Evolutionary conservation across 1,140 invertebrate species (phyloP), one percentile per base, ranked within the genome.

Genomic region (Drosophila nigromelanica): DNA sequence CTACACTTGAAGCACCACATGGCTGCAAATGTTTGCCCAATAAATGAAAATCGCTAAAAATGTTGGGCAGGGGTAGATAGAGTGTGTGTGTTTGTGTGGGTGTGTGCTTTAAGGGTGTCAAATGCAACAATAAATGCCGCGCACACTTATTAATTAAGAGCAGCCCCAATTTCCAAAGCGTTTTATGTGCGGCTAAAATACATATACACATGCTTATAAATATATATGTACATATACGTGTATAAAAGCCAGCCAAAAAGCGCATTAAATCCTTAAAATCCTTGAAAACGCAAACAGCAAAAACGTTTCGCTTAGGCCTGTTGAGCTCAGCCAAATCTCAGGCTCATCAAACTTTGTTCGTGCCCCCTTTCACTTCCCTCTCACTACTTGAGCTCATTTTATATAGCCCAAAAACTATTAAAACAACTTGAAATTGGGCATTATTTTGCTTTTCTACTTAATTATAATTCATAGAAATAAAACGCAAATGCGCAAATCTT

Each of bases 101-200:
- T 6, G 24, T 10, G n/a, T 1, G 27, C 30, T 39, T 12, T 33
- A 21, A 35, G 66, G 35, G 67, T 70, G 67, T 63, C 35, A 50
- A 67, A 73, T 76, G 77, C 81, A 77, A 73, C 78, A 80, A 80
- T 80, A 73, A 76, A 76, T 66, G 80, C 58, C 15, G 33, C 73
- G 58, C 60, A 68, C 75, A 87, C 74, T 87, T 86, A 86, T 86
- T 86, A 86, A 86, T 86, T 86, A 86, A 86, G 81, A 82, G 70
- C 81, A 83, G 50, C 55, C 47, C 33, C 27, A 73, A 72, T 73
- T 64, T 55, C 68, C 66, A 81, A 61, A 52, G 81, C 50, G 45
- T 76, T 87, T 86, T 86, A 86, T 86, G 78, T 74, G 78, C 74
- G 74, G 61, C 81, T 62, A 68, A 56, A 79, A 33, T 8, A 52